phyloP scores from a whole-genome alignment of 2,888 invertebrate genomes.

The Agriotes lineatus region DNA sequence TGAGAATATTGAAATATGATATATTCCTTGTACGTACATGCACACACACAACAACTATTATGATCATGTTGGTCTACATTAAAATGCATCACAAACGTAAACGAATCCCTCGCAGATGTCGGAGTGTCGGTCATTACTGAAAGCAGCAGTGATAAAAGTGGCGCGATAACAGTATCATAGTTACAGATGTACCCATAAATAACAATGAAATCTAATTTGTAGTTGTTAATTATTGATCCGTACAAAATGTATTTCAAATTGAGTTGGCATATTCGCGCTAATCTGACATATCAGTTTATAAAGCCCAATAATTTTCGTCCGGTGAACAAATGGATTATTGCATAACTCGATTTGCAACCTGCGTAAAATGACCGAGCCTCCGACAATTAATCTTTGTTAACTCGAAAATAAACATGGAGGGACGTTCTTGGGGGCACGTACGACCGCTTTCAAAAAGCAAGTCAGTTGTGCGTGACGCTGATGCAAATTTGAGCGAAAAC shows the following conservation, averaged over 20 bases:
- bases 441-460: not conserved
- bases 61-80: no score
- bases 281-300: constrained; percentile 28
- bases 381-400: constrained; percentile 11
- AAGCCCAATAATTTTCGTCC: constrained; percentile 19
- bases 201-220: constrained; percentile 45
- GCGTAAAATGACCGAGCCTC: not conserved
- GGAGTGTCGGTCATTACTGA: not conserved
- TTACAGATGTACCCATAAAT: constrained; percentile 42
- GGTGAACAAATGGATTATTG: constrained; percentile 15
- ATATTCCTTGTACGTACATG: no score
- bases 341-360: constrained; percentile 10
- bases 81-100: no score
- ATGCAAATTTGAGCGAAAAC: constrained; percentile 2
- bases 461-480: not conserved
- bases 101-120: not conserved
- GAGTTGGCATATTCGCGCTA: constrained; percentile 25
- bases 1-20: no score
- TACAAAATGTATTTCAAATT: constrained; percentile 42
- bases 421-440: not conserved
- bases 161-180: constrained; percentile 15
- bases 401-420: not conserved
- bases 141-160: constrained; percentile 6
- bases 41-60: no score
- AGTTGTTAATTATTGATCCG: constrained; percentile 43